These are phyloP conservation scores for Tauraco hartlaubi DNA, from an alignment of 2,797 vertebrate species.

Conservation along the genomic window DNA sequence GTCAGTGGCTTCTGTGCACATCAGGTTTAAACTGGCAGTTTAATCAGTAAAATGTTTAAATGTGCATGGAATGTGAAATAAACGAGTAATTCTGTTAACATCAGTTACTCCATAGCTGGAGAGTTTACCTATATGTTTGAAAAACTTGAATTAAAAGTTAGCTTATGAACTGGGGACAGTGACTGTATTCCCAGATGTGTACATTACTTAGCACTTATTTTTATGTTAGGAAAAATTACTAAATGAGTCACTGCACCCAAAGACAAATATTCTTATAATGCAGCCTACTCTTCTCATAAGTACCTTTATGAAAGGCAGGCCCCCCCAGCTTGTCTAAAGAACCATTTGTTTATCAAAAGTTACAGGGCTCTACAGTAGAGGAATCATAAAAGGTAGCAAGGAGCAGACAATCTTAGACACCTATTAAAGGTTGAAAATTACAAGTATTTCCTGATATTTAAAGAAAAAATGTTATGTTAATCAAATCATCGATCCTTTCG, in stretches of 20 bases:
- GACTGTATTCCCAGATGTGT: neutral
- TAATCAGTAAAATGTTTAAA: neutral
- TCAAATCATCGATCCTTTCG: neutral
- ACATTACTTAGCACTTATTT: neutral
- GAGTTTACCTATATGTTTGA: neutral
- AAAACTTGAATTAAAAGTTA: neutral
- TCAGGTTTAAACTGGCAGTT: neutral
- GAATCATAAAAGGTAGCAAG: neutral
- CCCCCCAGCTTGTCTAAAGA: neutral
- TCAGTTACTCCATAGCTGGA: neutral
- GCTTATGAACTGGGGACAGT: neutral
- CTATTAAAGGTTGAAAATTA: neutral
- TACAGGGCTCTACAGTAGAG: neutral
- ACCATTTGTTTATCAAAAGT: neutral
- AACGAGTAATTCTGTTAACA: neutral
- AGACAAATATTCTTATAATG: neutral
- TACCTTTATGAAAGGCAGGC: neutral
- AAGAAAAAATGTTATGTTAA: fast-evolving
- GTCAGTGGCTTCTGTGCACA: neutral
- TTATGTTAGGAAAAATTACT: neutral
- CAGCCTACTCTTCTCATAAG: neutral
- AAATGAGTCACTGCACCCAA: neutral
- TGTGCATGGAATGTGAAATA: neutral
- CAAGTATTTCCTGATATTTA: neutral
- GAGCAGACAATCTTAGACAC: neutral